These are phyloP conservation scores for Esox masquinongy DNA, from an alignment of 2,797 vertebrate genomes.

Conservation along the genomic window DNA sequence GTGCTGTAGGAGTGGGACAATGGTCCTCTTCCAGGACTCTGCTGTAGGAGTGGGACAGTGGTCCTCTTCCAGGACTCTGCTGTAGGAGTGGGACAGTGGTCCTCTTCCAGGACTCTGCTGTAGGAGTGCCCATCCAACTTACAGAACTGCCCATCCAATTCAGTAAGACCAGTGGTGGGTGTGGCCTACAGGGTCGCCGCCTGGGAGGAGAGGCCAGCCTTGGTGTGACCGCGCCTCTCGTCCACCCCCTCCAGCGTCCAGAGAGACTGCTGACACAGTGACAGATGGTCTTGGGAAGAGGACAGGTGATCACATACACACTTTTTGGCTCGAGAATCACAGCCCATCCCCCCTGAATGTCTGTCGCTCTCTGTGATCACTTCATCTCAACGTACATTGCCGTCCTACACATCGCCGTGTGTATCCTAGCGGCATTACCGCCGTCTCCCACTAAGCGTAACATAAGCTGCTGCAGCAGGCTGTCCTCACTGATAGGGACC, in stretches of 20 bases:
- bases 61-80: background rate
- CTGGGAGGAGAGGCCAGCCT: slow-evolving; percentile 42
- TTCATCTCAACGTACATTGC: slow-evolving; percentile 57
- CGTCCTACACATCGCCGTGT: slow-evolving; percentile 58
- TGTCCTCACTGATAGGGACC: slow-evolving; percentile 86
- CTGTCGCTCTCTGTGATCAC: background rate
- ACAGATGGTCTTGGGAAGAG: slow-evolving; percentile 71
- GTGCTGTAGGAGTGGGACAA: too few relatives aligned
- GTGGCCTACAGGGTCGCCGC: slow-evolving; percentile 41
- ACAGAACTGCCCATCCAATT: slow-evolving; percentile 38
- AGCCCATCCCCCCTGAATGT: slow-evolving; percentile 18
- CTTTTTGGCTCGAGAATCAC: slow-evolving; percentile 71
- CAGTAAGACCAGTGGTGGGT: slow-evolving; percentile 45
- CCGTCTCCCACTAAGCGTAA: slow-evolving; percentile 76
- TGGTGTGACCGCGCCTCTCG: slow-evolving; percentile 41
- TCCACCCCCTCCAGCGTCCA: slow-evolving; percentile 43
- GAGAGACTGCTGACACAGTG: slow-evolving; percentile 64
- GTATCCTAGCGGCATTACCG: slow-evolving; percentile 72
- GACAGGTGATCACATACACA: slow-evolving; percentile 58
- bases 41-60: too few relatives aligned
- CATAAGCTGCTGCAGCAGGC: slow-evolving; percentile 74
- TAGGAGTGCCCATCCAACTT: slow-evolving; percentile 9
- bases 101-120: background rate
- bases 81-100: slow-evolving; percentile 23
- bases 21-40: slow-evolving; percentile 1